phyloP scores from a whole-genome alignment of 2,113 vertebrate genomes.

The Dicrurus megarhynchus region DNA sequence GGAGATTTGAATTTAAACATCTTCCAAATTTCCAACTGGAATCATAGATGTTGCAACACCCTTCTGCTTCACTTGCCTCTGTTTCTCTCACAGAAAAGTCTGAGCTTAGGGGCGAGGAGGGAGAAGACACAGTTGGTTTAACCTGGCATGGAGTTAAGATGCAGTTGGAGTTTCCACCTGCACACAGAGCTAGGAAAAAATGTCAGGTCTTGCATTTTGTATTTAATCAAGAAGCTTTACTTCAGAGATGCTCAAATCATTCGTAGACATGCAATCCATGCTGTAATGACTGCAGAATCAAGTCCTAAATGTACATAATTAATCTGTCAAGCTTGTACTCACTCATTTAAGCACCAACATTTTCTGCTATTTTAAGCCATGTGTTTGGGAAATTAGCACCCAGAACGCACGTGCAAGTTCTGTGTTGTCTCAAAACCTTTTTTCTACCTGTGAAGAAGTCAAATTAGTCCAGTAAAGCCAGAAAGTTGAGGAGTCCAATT shows the following conservation, averaged over 20 bases:
- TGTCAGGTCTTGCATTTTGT: neutral
- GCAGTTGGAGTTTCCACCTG: neutral
- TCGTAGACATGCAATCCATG: neutral
- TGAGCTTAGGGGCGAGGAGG: neutral
- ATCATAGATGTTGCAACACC: neutral
- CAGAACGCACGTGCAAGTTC: neutral
- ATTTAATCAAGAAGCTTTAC: neutral
- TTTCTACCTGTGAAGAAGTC: neutral
- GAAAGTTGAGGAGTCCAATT: neutral
- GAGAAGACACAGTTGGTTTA: neutral
- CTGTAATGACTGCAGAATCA: neutral
- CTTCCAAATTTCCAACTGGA: neutral
- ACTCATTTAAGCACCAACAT: neutral
- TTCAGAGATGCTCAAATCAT: neutral
- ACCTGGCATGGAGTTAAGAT: neutral
- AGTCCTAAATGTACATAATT: constrained; percentile 10
- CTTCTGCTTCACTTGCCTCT: neutral
- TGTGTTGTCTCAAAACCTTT: neutral
- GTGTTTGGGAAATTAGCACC: neutral
- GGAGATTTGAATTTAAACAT: neutral
- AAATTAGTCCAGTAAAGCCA: constrained; percentile 33
- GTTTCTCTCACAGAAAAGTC: neutral
- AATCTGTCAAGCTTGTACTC: neutral
- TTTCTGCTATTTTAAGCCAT: constrained; percentile 25
- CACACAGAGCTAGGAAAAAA: neutral